phyloP scores from a whole-genome alignment of 2,113 vertebrate species.

The Brevimyrus niger region DNA sequence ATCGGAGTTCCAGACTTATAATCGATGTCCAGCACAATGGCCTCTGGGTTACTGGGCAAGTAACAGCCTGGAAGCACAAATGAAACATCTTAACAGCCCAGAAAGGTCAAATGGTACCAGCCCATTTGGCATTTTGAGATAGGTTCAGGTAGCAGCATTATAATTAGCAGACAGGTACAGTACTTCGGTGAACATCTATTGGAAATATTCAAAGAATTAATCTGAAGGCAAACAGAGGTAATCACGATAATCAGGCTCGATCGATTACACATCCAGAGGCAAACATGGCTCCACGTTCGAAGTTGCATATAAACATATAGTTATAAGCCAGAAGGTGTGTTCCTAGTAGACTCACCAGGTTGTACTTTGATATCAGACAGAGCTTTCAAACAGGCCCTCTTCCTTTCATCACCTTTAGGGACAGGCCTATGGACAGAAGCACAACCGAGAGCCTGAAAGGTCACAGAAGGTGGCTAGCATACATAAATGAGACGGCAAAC shows the following conservation, averaged over 20 bases:
- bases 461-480: neutral
- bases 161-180: neutral
- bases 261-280: neutral
- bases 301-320: neutral
- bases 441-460: neutral
- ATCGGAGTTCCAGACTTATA: slow-evolving; percentile 97
- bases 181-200: neutral
- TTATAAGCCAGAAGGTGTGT: neutral
- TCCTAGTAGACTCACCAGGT: slow-evolving; percentile 65
- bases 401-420: slow-evolving; percentile 93
- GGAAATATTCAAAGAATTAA: neutral
- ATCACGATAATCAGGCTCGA: neutral
- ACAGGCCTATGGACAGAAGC: slow-evolving; percentile 68
- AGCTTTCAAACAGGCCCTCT: slow-evolving; percentile 85
- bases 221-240: neutral
- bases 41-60: slow-evolving; percentile 94
- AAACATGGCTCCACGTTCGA: neutral
- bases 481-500: neutral
- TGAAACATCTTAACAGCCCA: neutral
- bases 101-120: neutral
- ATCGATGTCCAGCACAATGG: slow-evolving; percentile 95
- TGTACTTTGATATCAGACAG: slow-evolving; percentile 93
- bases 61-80: slow-evolving; percentile 75
- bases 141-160: neutral
- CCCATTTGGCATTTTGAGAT: neutral